Evolutionary conservation across 2,113 vertebrate genomes (phyloP), one percentile per base, ranked within the genome.

Genomic region (Suncus etruscus): DNA sequence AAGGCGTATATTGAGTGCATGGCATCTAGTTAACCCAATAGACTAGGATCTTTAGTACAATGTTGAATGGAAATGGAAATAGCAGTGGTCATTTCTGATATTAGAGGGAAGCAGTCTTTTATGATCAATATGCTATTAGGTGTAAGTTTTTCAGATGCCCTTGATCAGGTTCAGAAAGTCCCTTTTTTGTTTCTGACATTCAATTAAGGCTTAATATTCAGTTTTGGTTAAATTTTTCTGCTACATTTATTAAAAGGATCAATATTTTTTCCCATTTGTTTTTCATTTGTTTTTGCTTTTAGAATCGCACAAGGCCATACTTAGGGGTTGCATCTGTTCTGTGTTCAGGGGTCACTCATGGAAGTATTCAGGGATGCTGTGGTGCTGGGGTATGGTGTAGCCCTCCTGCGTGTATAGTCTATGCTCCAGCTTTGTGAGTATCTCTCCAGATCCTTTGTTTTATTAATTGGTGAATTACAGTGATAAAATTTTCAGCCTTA

Each of bases 181-280:
- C 54, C 54, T 31, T 9, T 84, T 76, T 48, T 8, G 15, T 45
- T 95, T 47, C 39, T 65, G 32, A 76, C 16, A 63, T 77, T 90
- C 73, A 31, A 51, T 61, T 22, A 75, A 61, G 54, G 72, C 77
- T 82, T 61, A 16, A 22, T 12, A 16, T 54, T 85, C 54, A 82
- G 66, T 31, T 92, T 80, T 91, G 81, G 89, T 88, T 39, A 88
- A 61, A 82, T 88, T 3, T 8, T 86, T 61, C 76, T 50, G 70
- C 25, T 86, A 24, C 15, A 39, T 77, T 91, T 88, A 73, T 51
- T 78, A 32, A 92, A 77, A 80, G 61, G 25, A 90, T 82, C 32
- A 82, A 51, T 61, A 61, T 22, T 61, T 61, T 58, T 61, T 22
- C 58, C 58, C 58, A 16, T 61, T 61, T 39, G 39, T 39, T 39